Evolutionary conservation across 1,140 invertebrate genomes (phyloP).

Genomic region (Muscidifurax raptorellus): DNA sequence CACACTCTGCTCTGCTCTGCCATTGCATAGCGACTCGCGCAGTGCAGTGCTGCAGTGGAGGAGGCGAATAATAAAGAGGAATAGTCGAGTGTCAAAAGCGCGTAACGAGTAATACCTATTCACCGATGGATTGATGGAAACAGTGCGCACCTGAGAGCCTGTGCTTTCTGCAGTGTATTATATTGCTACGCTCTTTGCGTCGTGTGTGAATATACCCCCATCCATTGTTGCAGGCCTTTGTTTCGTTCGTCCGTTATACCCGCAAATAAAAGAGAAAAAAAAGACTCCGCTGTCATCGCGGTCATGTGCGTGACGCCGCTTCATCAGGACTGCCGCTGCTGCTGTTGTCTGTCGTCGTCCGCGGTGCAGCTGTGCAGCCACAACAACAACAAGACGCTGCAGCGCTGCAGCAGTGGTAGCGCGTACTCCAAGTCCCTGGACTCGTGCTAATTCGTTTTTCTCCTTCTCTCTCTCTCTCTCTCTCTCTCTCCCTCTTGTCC

Average conservation of each 20-base stretch:
- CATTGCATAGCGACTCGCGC: neutral
- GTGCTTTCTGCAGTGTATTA: no score
- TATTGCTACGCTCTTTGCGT: no score
- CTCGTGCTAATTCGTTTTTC: slow-evolving; percentile 6
- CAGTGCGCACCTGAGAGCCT: neutral
- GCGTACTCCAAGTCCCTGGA: slow-evolving; percentile 16
- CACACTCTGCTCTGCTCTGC: neutral
- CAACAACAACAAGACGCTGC: neutral
- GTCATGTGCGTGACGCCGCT: slow-evolving; percentile 2
- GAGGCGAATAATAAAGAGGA: neutral
- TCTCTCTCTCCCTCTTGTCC: neutral
- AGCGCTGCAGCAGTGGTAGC: neutral
- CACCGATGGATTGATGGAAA: neutral
- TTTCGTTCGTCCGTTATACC: neutral
- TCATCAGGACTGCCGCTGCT: neutral
- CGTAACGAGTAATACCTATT: neutral
- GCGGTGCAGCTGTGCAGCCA: neutral
- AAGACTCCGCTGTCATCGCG: neutral
- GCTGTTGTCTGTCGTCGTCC: neutral
- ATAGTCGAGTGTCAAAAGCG: neutral
- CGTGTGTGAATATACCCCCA: neutral
- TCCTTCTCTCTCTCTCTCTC: no score
- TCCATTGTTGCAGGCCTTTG: neutral
- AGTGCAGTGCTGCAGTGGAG: neutral
- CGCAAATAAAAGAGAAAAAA: neutral